phyloP scores from a whole-genome alignment of 2,888 invertebrate genomes.

The Troglohyphantes excavatus region DNA sequence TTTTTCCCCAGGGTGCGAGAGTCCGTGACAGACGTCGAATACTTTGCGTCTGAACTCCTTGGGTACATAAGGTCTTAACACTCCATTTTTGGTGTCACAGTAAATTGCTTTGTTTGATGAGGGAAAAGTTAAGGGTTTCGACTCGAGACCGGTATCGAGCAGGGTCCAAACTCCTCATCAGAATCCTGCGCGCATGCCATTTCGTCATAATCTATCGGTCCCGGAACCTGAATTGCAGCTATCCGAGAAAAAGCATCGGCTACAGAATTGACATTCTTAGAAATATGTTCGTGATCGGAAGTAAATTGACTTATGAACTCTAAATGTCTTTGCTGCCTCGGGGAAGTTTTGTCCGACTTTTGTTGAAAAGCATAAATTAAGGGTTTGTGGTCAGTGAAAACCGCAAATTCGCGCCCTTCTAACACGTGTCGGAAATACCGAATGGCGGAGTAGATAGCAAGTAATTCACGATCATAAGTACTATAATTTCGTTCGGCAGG shows the following conservation, averaged over 20 bases:
- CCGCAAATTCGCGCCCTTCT: constrained; percentile 35
- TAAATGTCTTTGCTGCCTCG: constrained; percentile 82
- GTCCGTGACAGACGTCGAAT: neutral
- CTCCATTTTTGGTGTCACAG: neutral
- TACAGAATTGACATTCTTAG: neutral
- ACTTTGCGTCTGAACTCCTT: neutral
- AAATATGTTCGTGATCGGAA: neutral
- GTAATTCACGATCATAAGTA: constrained; percentile 79
- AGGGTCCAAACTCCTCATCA: neutral
- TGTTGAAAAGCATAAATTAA: constrained; percentile 67
- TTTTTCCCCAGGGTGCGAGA: neutral
- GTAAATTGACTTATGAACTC: neutral
- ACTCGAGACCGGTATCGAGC: neutral
- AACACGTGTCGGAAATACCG: constrained; percentile 80
- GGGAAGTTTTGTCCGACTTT: constrained; percentile 79
- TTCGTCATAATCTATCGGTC: neutral
- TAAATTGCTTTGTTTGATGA: neutral
- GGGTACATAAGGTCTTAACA: neutral
- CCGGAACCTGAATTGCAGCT: neutral
- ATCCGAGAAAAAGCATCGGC: neutral
- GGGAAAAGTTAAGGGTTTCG: neutral
- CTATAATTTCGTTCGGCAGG: neutral
- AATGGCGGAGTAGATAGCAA: constrained; percentile 80
- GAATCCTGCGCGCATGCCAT: neutral
- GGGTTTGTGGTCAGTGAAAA: constrained; percentile 75